Conservation (phyloP, 2,888 invertebrate genomes). For the Papilio protenor region DNA sequence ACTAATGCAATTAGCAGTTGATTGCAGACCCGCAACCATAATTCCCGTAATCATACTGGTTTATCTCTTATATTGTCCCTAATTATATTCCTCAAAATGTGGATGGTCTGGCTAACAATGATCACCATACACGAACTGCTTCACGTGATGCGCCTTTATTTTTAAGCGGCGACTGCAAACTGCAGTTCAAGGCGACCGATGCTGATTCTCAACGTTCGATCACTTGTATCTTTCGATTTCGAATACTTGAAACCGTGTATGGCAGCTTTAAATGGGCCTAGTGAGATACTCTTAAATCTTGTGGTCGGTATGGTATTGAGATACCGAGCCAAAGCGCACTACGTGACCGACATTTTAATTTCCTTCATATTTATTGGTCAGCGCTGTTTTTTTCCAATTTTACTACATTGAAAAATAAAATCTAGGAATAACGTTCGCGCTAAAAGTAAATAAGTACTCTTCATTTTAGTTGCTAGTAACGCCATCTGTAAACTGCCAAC, state of each 20-base stretch:
- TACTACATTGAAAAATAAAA: conserved; percentile 6
- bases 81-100: conserved; percentile 25
- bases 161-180: not conserved
- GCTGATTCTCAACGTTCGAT: not conserved
- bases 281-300: not conserved
- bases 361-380: conserved; percentile 46
- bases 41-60: conserved; percentile 15
- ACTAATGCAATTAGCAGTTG: conserved; percentile 17
- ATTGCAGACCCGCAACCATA: not conserved
- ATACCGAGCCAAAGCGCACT: conserved; percentile 58
- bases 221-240: not conserved
- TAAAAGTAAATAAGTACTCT: not conserved
- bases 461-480: not conserved
- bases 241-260: not conserved
- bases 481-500: conserved; percentile 27
- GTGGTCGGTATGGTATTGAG: conserved; percentile 49
- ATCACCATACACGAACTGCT: not conserved
- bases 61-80: conserved; percentile 20
- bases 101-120: not conserved
- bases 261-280: not conserved
- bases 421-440: not conserved
- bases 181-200: not conserved
- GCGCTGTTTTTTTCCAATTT: conserved; percentile 41
- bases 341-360: conserved; percentile 59
- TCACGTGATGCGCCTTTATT: no score